These are phyloP conservation scores for Pantherophis alleghaniensis DNA, from an alignment of 2,797 vertebrate species.

Conservation along the genomic window DNA sequence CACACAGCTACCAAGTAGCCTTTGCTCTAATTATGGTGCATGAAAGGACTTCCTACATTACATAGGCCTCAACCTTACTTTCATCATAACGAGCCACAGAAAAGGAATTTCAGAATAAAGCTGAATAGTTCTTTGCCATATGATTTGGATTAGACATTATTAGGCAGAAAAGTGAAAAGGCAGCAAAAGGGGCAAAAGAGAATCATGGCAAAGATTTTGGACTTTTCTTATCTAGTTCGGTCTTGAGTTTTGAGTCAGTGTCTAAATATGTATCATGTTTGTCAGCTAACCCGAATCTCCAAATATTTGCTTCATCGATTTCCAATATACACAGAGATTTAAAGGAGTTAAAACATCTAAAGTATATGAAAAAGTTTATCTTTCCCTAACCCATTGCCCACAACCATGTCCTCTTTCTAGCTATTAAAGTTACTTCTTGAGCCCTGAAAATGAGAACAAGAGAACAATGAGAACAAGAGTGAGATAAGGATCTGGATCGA, in stretches of 20 bases:
- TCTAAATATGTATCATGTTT: neutral
- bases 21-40: neutral
- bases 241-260: neutral
- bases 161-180: neutral
- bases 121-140: neutral
- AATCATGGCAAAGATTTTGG: neutral
- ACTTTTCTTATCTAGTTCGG: neutral
- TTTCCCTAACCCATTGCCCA: neutral
- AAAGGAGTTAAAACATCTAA: slow-evolving; percentile 20
- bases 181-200: neutral
- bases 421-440: slow-evolving; percentile 22
- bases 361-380: slow-evolving; percentile 33
- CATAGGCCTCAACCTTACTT: neutral
- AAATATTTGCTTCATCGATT: slow-evolving; percentile 21
- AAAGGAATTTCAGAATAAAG: neutral
- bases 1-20: neutral
- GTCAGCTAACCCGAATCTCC: neutral
- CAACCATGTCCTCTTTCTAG: neutral
- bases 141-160: neutral
- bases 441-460: slow-evolving; percentile 28
- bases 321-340: neutral
- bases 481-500: slow-evolving; percentile 28
- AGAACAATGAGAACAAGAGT: slow-evolving; percentile 21
- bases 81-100: neutral
- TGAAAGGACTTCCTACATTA: neutral